Evolutionary conservation across 2,888 invertebrate species (phyloP), one percentile per base, ranked within the genome.

Genomic region (Apocheima hispidaria): DNA sequence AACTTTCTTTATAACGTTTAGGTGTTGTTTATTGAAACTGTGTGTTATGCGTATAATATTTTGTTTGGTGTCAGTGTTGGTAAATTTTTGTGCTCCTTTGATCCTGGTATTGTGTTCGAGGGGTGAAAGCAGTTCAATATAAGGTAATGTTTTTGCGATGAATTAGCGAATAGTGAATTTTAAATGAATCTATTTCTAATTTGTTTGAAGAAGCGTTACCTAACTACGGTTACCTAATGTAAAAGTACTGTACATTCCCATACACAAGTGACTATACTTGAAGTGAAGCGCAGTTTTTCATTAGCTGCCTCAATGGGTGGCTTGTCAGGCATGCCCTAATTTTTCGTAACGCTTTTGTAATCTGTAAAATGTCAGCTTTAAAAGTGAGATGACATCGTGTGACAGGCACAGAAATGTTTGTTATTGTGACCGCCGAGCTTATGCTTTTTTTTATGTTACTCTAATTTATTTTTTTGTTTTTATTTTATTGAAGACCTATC

Each of bases 31-130:
- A 59, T 75, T 76, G 63, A 68, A 75, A 70, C 70, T 50, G 71
- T 80, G 79, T 68, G 69, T 79, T 73, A 67, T 59, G 30, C 4
- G 10, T 26, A 16, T 2, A 72, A 72, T 67, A 69, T 80, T 83
- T 69, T 65, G 81, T 87, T 81, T 64, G 72, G 86, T 88, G 88
- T 74, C 62, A 79, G 87, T 90, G 86, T 68, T 77, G 77, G 72
- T 82, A 78, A 79, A 78, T 76, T 83, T 84, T 88, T 83, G 85
- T 87, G 84, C 74, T 81, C 69, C 70, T 66, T 66, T 64, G 65
- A 84, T 73, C 80, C 69, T 70, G 65, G 67, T 64, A 65, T 68
- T 74, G 71, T 77, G 75, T 72, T 70, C 54, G 73, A 66, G 71
- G 72, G 70, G 70, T 67, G 71, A 74, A 70, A 64, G 68, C 72